These are phyloP conservation scores for Capreolus pygargus DNA, from an alignment of 2,113 vertebrate species.

Conservation along the genomic window DNA sequence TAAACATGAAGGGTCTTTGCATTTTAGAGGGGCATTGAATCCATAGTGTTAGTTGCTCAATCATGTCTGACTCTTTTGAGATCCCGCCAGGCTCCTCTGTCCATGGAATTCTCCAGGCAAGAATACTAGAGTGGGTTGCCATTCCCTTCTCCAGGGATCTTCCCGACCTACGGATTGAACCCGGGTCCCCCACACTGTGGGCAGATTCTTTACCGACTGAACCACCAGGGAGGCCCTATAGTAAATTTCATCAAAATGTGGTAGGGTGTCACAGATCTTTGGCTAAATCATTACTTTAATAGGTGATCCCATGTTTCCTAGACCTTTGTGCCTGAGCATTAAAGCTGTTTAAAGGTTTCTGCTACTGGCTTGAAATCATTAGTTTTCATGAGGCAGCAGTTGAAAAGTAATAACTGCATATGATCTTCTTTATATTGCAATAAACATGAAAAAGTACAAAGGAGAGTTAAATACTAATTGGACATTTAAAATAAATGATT, in stretches of 20 bases:
- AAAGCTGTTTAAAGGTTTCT: constrained; percentile 35
- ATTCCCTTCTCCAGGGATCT: background rate
- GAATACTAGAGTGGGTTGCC: background rate
- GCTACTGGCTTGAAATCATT: constrained; percentile 36
- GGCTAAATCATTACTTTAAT: background rate
- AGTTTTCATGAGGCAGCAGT: background rate
- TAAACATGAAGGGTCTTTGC: background rate
- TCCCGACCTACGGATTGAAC: background rate
- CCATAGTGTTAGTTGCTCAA: background rate
- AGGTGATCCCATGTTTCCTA: background rate
- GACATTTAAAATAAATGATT: constrained; percentile 3
- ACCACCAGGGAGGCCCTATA: background rate
- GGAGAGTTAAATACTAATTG: background rate
- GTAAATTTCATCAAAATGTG: background rate
- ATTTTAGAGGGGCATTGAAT: background rate
- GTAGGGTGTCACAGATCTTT: background rate
- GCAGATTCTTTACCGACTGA: background rate
- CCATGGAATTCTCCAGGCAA: background rate
- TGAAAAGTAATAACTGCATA: constrained; percentile 48
- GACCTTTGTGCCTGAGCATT: constrained; percentile 10
- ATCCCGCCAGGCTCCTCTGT: background rate
- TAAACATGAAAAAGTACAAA: background rate
- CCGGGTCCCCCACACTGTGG: background rate
- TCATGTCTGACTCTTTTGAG: background rate
- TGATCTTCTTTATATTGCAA: background rate